Conservation (phyloP, 1,140 invertebrate genomes). For the Euwallacea similis region DNA sequence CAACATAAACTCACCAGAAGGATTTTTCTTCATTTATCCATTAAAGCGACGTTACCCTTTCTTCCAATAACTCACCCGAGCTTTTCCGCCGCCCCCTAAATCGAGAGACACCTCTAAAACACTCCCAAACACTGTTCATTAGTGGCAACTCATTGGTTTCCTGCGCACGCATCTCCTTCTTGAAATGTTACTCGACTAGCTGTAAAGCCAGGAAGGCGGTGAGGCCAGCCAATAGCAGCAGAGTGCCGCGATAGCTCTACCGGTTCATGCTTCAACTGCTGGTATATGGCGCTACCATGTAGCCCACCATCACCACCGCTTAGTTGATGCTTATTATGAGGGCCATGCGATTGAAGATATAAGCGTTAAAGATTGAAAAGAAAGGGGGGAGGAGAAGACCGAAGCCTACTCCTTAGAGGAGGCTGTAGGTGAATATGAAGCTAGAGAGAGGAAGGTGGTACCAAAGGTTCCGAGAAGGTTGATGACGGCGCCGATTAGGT, state of each 20-base stretch:
- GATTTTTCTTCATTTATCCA: background rate
- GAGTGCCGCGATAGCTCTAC: slow-evolving; percentile 54
- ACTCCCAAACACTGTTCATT: too few species aligned
- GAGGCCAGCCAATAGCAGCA: slow-evolving; percentile 13
- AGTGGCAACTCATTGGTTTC: background rate
- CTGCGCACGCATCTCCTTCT: slow-evolving; percentile 44
- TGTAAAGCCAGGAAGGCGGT: background rate
- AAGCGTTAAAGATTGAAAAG: slow-evolving; percentile 62
- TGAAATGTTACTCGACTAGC: slow-evolving; percentile 13
- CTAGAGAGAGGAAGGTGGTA: slow-evolving; percentile 1
- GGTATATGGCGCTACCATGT: slow-evolving; percentile 60
- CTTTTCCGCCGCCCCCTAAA: background rate
- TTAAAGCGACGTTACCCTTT: background rate
- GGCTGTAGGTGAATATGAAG: slow-evolving; percentile 3
- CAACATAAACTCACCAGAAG: slow-evolving; percentile 3
- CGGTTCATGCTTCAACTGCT: slow-evolving; percentile 54
- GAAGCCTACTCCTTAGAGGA: slow-evolving; percentile 54
- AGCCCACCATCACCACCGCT: slow-evolving; percentile 59
- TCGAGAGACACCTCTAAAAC: background rate
- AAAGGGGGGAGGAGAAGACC: slow-evolving; percentile 62
- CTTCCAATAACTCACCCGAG: background rate
- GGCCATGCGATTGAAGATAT: slow-evolving; percentile 61
- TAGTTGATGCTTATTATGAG: slow-evolving; percentile 64
- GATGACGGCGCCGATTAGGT: background rate
- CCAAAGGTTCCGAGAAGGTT: slow-evolving; percentile 12